Evolutionary conservation across 1,140 invertebrate genomes (phyloP), one percentile per base, ranked within the genome.

Genomic region (Penaeus indicus): DNA sequence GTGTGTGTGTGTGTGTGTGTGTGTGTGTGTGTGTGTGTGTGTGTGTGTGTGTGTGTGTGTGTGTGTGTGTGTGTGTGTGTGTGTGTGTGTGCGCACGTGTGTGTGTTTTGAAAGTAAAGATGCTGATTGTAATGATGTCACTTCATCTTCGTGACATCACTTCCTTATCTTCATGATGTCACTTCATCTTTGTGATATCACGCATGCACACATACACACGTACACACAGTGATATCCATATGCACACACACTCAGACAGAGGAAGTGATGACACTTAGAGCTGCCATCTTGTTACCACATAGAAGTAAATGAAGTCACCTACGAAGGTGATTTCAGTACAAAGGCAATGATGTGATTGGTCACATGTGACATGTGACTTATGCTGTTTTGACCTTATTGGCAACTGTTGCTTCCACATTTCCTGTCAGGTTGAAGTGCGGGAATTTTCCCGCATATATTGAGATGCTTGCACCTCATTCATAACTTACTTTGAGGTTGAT

Each of bases 41-140:
- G 16, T 64, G 63, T 64, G 63, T 64, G 63, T 64, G 63, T 64
- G 63, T 64, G 63, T 64, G 16, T 64, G 63, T 64, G 63, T 64
- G 63, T 64, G 16, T 64, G 63, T 64, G 63, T 64, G 63, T 64
- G 16, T 64, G 63, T 64, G 63, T 64, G 63, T 64, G 16, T 64
- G 63, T 64, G 63, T 64, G 63, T 64, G 63, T 64, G 63, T 64
- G 63, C n/a, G 63, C n/a, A n/a, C 63, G 63, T 64, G 63, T 64
- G 63, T 64, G 63, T 64, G 63, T 64, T 64, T 64, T 64, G 63
- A 64, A 64, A 64, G 63, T 64, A 64, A 64, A 64, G n/a, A 64
- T 64, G 63, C 63, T 64, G n/a, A 64, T 64, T 64, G 16, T n/a
- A 64, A n/a, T n/a, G n/a, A n/a, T n/a, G n/a, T n/a, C n/a, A n/a